Base-by-base conservation (phyloP, 2,888 invertebrate species). In the Myopa testacea region DNA sequence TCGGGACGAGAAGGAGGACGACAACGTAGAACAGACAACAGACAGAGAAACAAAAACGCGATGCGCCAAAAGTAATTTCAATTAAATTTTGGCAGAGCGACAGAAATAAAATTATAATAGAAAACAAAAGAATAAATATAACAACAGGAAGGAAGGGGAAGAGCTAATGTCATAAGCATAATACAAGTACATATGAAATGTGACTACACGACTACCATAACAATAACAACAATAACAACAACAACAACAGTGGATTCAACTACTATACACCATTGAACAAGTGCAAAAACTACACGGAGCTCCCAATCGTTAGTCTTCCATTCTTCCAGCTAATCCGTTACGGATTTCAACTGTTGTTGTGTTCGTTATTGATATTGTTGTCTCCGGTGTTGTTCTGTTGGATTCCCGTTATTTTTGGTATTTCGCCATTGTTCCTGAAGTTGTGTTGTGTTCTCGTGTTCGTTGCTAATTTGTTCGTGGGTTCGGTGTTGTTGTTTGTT, bases 61-160 rank as follows among this genome's bases (percentile, higher is more conserved):
- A 45, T 37, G 12, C 63, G 63, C 63, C 63, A 63, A 63, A 63
- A 45, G 37, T 63, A 63, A 63, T 63, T 63, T 63, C 63, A 63
- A 63, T 63, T 63, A 63, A 63, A 26, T 63, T 63, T 63, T 37
- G 37, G 37, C 63, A 14, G 10, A 14, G 63, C 34, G 8, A 14
- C 63, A 63, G 63, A 37, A 37, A 63, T 37, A 63, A 37, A 45
- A 45, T 45, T 45, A 3, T 45, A 45, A 26, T 10, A 45, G 34
- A 37, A 63, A 63, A 34, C 37, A 14, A 63, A 34, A 34, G 79
- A 83, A 82, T 84, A 84, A 84, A 85, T 84, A 84, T 45, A 0
- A 45, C 45, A 10, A 6, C 5, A 4, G 40, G 45, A 45, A 45
- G 3, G 3, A 3, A 45, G 10, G 7, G 45, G 10, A 6, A 45